These are phyloP conservation scores for Cordilura impudica DNA, from an alignment of 2,888 invertebrate species.

Conservation along the genomic window DNA sequence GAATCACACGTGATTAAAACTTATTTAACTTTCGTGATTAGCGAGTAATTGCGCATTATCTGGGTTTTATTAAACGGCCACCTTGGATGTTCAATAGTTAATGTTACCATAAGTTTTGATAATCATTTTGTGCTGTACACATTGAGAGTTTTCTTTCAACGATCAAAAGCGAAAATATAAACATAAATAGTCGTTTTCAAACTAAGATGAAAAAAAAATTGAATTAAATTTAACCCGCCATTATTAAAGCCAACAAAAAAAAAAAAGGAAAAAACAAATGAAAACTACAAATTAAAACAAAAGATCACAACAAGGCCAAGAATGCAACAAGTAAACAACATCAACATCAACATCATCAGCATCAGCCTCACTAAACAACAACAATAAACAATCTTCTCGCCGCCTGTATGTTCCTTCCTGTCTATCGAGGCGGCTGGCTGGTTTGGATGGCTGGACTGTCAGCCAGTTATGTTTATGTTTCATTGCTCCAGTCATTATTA, in stretches of 20 bases:
- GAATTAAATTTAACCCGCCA: conserved; percentile 59
- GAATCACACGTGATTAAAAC: too few species aligned
- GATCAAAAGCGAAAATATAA: conserved; percentile 46
- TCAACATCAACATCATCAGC: background rate
- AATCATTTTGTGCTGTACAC: background rate
- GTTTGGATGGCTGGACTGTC: conserved; percentile 15
- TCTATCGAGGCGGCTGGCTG: background rate
- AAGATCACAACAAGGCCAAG: conserved; percentile 62
- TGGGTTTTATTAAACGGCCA: too few species aligned
- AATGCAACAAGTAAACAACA: conserved; percentile 51
- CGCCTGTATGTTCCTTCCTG: conserved; percentile 11
- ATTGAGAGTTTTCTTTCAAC: conserved; percentile 56
- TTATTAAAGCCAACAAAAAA: conserved; percentile 39
- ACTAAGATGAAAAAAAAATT: conserved; percentile 29
- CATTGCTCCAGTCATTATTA: conserved; percentile 13
- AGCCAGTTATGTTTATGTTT: conserved; percentile 42
- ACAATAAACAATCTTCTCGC: conserved; percentile 55
- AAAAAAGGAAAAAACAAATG: conserved; percentile 17
- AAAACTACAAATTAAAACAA: conserved; percentile 62
- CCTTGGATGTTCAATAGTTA: background rate
- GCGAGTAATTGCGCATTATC: too few species aligned
- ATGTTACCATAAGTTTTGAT: background rate
- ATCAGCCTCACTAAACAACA: conserved; percentile 23
- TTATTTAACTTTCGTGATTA: too few species aligned
- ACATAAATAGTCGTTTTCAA: conserved; percentile 6